Conservation (phyloP, 2,888 invertebrate species). For the Lasioglossum villosulum region DNA sequence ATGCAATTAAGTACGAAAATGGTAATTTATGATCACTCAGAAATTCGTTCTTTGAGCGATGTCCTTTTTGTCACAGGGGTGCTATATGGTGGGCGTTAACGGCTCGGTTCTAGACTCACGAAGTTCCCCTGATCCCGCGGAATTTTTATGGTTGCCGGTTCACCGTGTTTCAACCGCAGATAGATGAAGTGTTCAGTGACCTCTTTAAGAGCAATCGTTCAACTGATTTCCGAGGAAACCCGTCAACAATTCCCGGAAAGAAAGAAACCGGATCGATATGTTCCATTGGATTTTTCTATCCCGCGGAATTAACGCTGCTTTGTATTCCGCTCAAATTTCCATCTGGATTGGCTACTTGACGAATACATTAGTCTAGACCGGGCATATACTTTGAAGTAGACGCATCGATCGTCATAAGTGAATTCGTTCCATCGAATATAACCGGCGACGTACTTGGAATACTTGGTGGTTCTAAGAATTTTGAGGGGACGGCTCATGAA, state of each 20-base stretch:
- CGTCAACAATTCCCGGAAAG: not conserved
- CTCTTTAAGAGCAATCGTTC: not conserved
- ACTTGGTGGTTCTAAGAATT: conserved; percentile 78
- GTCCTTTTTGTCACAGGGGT: not conserved
- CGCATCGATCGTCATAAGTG: conserved; percentile 79
- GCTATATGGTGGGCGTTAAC: not conserved
- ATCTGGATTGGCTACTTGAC: conserved; percentile 17
- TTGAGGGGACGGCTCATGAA: conserved; percentile 80
- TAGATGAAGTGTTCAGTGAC: not conserved
- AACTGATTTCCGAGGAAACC: not conserved
- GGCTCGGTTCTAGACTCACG: not conserved
- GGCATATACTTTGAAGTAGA: conserved; percentile 51
- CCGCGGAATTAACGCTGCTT: not conserved
- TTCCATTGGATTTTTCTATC: not conserved
- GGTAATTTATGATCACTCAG: too few relatives aligned
- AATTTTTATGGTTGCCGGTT: not conserved
- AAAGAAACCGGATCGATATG: conserved; percentile 2
- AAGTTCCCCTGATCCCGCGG: not conserved
- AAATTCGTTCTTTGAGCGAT: not conserved
- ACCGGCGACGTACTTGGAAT: conserved; percentile 77
- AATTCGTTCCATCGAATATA: conserved; percentile 75
- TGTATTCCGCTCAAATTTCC: not conserved
- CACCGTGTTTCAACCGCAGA: not conserved
- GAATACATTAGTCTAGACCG: conserved; percentile 33
- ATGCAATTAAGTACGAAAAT: too few relatives aligned